phyloP scores from a whole-genome alignment of 2,797 vertebrate genomes.

The Lepilemur septentrionalis region DNA sequence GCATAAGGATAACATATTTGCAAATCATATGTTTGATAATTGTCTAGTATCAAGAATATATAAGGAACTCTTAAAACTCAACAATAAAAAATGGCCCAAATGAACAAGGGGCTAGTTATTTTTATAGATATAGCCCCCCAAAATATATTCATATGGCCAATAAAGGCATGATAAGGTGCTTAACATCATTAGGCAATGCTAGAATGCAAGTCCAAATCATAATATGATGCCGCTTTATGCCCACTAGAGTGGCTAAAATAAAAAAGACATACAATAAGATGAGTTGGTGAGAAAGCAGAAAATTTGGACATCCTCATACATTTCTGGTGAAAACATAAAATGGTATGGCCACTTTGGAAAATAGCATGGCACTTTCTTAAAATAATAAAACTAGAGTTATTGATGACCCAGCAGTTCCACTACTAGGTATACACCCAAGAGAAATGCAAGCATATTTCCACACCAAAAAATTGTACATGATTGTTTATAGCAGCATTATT shows the following conservation, averaged over 20 bases:
- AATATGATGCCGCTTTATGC: background rate
- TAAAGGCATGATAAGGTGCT: background rate
- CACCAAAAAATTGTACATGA: background rate
- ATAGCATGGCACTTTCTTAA: background rate
- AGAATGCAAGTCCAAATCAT: background rate
- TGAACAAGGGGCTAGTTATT: background rate
- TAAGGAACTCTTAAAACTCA: background rate
- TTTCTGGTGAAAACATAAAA: background rate
- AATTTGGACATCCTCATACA: background rate
- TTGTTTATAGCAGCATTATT: background rate
- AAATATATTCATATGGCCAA: background rate
- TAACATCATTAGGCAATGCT: background rate
- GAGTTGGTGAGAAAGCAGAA: background rate
- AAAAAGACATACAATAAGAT: background rate
- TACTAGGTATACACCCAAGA: background rate
- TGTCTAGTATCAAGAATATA: background rate
- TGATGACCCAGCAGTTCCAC: background rate
- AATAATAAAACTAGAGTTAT: background rate
- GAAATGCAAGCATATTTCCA: background rate
- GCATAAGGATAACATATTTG: background rate
- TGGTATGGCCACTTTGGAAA: background rate
- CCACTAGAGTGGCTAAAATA: background rate
- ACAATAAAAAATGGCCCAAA: background rate
- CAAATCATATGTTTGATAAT: background rate
- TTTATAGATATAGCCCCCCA: background rate